Conservation (phyloP, 2,888 invertebrate genomes). For the Cybosia mesomella region DNA sequence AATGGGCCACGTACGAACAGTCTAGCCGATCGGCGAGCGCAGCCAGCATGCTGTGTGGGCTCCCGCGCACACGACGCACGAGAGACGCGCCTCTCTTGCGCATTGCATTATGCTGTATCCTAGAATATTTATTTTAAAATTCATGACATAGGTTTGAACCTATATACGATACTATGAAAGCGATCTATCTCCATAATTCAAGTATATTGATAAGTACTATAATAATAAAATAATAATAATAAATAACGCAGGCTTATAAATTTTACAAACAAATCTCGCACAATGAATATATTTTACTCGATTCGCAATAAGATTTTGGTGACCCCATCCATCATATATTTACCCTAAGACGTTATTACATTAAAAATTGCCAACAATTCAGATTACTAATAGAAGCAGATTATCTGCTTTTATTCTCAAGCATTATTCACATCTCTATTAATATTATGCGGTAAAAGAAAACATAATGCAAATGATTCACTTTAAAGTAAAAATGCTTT, state of each 20-base stretch:
- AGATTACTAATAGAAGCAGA: slow-evolving; percentile 7
- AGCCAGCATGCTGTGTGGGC: no score
- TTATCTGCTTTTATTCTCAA: slow-evolving; percentile 4
- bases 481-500: slow-evolving; percentile 1
- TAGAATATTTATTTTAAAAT: no score
- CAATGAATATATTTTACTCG: neutral
- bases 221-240: no score
- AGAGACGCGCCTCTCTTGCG: no score
- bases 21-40: no score
- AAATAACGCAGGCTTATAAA: neutral
- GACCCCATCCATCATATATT: neutral
- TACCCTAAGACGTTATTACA: slow-evolving; percentile 14
- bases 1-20: no score
- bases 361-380: slow-evolving; percentile 2
- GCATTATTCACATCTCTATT: neutral
- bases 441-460: slow-evolving; percentile 8
- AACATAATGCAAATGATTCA: slow-evolving; percentile 11
- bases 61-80: no score
- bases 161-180: no score
- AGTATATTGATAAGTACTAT: no score
- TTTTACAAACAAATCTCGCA: neutral
- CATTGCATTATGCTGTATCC: no score
- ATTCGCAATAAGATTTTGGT: neutral
- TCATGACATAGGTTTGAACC: no score
- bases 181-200: no score